phyloP scores from a whole-genome alignment of 2,797 vertebrate species.

The Anolis apletophallus region DNA sequence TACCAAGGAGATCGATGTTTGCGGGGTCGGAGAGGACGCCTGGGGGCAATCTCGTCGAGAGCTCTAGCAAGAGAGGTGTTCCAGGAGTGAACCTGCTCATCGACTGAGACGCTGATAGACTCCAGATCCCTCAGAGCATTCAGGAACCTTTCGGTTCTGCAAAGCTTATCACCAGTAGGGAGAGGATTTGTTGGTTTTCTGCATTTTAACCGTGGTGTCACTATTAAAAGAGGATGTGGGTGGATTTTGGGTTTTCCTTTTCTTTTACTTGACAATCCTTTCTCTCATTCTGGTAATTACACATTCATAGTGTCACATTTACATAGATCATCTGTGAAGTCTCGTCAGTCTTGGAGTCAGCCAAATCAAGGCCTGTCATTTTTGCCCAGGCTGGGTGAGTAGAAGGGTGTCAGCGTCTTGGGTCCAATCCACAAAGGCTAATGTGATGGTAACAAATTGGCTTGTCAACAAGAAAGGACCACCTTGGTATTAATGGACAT shows the following conservation, averaged over 20 bases:
- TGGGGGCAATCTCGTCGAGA: no score
- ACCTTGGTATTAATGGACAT: constrained; percentile 80
- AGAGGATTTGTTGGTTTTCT: background rate
- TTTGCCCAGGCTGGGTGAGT: constrained; percentile 26
- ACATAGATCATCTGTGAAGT: background rate
- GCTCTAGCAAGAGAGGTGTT: no score
- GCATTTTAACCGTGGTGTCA: background rate
- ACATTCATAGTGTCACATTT: constrained; percentile 48
- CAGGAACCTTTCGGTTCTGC: no score
- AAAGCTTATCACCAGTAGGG: background rate
- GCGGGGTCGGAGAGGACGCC: no score
- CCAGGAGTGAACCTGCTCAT: no score
- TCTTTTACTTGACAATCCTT: no score
- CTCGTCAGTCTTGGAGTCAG: constrained; percentile 15
- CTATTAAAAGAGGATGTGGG: background rate
- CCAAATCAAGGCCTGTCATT: constrained; percentile 67
- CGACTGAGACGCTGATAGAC: no score
- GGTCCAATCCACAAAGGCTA: constrained; percentile 66
- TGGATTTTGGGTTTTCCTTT: background rate
- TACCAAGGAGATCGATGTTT: no score
- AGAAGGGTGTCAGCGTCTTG: constrained; percentile 52
- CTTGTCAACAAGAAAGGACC: constrained; percentile 78
- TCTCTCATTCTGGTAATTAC: background rate
- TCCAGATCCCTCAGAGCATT: no score
- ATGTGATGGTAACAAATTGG: constrained; percentile 74